These are phyloP conservation scores for Zenarchopterus dispar DNA, from an alignment of 2,797 vertebrate genomes.

Conservation along the genomic window DNA sequence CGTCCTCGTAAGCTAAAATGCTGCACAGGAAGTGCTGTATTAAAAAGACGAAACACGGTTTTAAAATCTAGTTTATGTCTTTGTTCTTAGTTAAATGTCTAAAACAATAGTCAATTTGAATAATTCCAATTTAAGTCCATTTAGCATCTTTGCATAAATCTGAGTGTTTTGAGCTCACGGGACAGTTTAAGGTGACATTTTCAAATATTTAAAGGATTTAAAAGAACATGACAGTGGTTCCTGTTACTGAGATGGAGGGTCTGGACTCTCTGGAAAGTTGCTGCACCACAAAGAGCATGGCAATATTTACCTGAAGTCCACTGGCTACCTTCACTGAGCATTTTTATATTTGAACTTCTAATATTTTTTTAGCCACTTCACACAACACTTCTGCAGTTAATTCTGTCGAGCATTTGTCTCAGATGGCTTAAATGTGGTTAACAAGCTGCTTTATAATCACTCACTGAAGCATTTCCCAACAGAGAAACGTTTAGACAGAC, in stretches of 20 bases:
- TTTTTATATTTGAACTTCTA: no score
- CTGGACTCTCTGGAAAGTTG: no score
- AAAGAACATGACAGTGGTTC: no score
- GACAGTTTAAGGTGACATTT: not conserved
- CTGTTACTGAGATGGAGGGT: no score
- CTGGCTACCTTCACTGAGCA: no score
- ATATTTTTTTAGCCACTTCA: no score
- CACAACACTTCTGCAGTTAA: not conserved
- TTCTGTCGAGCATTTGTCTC: not conserved
- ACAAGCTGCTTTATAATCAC: not conserved
- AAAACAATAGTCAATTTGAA: not conserved
- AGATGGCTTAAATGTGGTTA: not conserved
- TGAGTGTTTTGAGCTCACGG: not conserved
- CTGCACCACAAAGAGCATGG: no score
- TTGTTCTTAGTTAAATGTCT: no score
- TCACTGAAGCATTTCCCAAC: not conserved
- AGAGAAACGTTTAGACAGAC: no score
- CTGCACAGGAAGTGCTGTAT: not conserved
- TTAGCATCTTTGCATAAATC: not conserved
- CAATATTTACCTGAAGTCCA: no score
- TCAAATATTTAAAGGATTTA: no score
- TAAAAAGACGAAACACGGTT: not conserved
- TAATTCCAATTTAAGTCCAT: not conserved
- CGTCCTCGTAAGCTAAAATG: slow-evolving; percentile 1
- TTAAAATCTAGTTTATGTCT: not conserved